A percentile compares a stretch with the other conserved stretches of the same genome.
Conservation (phyloP, 2,888 invertebrate species). For the Allophyes oxyacanthae region DNA sequence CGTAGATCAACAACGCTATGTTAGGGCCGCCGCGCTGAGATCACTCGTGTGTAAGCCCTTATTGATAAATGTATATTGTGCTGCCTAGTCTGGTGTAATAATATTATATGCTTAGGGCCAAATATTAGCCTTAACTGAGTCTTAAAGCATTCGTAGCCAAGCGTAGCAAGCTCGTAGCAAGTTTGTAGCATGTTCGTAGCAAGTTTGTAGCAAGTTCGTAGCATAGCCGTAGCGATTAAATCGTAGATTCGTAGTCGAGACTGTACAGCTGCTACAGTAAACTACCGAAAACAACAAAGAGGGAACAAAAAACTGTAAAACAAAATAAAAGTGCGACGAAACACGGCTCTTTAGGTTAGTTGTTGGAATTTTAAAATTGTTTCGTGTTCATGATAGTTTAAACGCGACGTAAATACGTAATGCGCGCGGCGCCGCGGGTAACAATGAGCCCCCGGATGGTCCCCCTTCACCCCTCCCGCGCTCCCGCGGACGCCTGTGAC, state of each 20-base stretch:
- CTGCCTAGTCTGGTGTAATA: no score
- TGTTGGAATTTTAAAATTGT: constrained; percentile 10
- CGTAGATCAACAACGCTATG: no score
- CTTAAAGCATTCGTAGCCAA: no score
- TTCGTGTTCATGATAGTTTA: constrained; percentile 11
- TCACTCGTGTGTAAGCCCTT: no score
- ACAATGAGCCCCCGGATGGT: constrained; percentile 3
- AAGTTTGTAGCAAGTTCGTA: no score
- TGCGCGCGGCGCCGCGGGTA: background rate
- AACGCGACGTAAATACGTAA: constrained; percentile 8
- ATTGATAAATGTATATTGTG: no score
- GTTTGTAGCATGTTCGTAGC: no score
- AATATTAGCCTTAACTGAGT: no score
- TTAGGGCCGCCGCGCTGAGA: no score
- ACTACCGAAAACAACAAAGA: background rate
- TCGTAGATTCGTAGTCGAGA: background rate
- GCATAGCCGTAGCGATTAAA: no score
- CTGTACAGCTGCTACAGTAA: background rate
- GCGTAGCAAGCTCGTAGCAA: no score
- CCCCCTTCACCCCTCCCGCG: background rate
- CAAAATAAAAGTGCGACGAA: background rate
- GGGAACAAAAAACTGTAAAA: background rate
- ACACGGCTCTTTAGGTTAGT: background rate
- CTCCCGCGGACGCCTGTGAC: background rate
- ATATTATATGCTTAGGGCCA: no score